Evolutionary conservation across 2,113 vertebrate species (phyloP), one percentile per base, ranked within the genome.

Genomic region (Cercocebus atys): DNA sequence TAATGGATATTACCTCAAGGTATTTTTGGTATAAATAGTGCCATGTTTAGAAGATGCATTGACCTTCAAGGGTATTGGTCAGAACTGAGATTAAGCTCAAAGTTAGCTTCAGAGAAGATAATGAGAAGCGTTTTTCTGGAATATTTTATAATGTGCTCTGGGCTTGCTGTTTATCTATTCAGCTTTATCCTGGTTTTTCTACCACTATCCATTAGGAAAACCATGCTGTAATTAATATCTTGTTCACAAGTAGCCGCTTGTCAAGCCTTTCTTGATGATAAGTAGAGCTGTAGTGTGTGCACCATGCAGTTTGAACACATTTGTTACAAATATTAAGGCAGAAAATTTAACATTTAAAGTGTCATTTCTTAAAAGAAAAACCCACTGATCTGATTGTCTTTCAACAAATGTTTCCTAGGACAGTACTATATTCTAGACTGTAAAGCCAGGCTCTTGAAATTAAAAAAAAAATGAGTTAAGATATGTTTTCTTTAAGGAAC

Each of bases 381-480:
- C 12, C 27, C 4, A 38, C 17, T 72, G 1, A 40, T 79, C 66
- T 35, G 35, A 92, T 27, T 89, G 14, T 66, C 79, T 88, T 87
- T 91, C 38, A 72, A 47, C 20, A 88, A 27, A 18, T 22, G 23
- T 78, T 93, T 95, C 45, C 83, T 59, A 83, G 78, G 59, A 61
- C 35, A 3, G 9, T 70, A 43, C 27, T 78, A 6, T 75, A 27
- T 93, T 83, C 50, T n/a, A 86, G 79, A 30, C 55, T 13, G 35
- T 84, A 94, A 94, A 78, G 66, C 83, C 82, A 92, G 88, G 55
- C 35, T 81, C 40, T 94, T 83, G 57, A 76, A 96, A 87, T 81
- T 45, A 70, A 85, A 91, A 45, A 91, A 45, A 72, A 90, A 91
- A 50, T 81, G n/a, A 64, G 75, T 86, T 75, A 78, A 86, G 45